Evolutionary conservation across 1,140 invertebrate species (phyloP).

Genomic region (Caenorhabditis remanei): DNA sequence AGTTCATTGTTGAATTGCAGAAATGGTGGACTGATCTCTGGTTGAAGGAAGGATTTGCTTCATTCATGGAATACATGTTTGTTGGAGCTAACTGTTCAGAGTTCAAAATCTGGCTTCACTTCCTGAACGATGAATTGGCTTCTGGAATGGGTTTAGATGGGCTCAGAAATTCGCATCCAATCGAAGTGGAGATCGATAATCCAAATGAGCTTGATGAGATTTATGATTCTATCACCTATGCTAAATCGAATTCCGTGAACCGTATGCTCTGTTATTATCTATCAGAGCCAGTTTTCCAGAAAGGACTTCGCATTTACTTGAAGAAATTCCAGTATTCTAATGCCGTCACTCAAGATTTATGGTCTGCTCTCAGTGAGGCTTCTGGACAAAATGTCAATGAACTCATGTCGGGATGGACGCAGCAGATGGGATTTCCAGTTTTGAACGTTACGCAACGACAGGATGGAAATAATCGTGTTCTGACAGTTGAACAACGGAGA

Average conservation of each 20-base stretch:
- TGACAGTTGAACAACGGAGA: conserved; percentile 81
- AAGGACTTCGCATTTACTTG: conserved; percentile 93
- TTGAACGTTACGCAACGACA: conserved; percentile 79
- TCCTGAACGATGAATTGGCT: conserved; percentile 67
- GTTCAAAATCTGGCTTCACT: conserved; percentile 79
- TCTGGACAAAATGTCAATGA: conserved; percentile 83
- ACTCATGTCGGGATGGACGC: conserved; percentile 95
- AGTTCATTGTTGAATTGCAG: conserved; percentile 67
- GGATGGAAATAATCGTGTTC: conserved; percentile 81
- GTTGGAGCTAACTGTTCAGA: conserved; percentile 80
- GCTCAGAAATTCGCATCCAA: conserved; percentile 67
- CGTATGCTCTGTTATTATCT: conserved; percentile 96
- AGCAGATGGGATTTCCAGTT: conserved; percentile 90
- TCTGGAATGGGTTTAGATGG: conserved; percentile 64
- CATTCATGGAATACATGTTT: conserved; percentile 80
- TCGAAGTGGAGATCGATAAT: conserved; percentile 73
- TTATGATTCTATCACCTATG: conserved; percentile 80
- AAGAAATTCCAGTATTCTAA: conserved; percentile 90
- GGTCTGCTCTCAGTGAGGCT: conserved; percentile 89
- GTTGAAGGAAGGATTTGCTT: conserved; percentile 80
- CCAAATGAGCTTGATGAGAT: conserved; percentile 70
- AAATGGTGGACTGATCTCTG: conserved; percentile 81
- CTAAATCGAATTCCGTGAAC: conserved; percentile 85
- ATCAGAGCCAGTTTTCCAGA: conserved; percentile 88
- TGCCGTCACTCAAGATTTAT: conserved; percentile 93